Evolutionary conservation across 2,888 invertebrate genomes (phyloP).

Genomic region (Macroteleia sp.): DNA sequence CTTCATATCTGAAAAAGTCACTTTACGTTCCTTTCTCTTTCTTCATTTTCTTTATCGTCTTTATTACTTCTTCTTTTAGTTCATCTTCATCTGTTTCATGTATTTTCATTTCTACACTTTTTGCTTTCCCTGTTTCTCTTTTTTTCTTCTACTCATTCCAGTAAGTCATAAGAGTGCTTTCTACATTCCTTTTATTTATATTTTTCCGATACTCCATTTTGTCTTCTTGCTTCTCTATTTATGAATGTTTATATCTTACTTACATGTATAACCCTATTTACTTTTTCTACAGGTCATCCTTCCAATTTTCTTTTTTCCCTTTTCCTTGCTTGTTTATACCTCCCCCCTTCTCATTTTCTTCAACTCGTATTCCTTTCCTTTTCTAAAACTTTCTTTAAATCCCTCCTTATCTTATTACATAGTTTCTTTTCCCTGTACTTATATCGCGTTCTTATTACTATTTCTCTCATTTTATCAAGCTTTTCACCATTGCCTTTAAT

Average conservation of each 20-base stretch:
- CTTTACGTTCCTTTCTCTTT: too few relatives aligned
- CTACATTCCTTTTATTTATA: too few relatives aligned
- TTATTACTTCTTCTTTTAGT: too few relatives aligned
- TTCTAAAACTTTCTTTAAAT: background rate
- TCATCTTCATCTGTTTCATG: too few relatives aligned
- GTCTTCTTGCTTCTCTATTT: background rate
- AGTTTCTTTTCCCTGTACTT: background rate
- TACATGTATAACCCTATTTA: background rate
- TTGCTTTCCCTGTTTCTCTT: too few relatives aligned
- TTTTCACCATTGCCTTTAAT: background rate
- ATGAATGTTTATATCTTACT: background rate
- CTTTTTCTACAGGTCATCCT: background rate
- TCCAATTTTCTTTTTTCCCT: background rate
- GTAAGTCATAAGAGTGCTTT: too few relatives aligned
- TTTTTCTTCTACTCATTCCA: too few relatives aligned
- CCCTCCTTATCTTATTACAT: background rate
- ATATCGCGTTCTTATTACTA: background rate
- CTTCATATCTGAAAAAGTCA: too few relatives aligned
- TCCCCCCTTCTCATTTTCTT: background rate
- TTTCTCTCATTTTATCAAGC: background rate
- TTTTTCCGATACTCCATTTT: background rate
- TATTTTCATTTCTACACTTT: too few relatives aligned
- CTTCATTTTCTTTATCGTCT: too few relatives aligned
- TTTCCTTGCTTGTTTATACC: background rate
- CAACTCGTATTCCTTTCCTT: background rate